A percentile compares a stretch with the other conserved stretches of the same genome.
Conservation (phyloP, 2,888 invertebrate genomes). For the Xylocampa areola region DNA sequence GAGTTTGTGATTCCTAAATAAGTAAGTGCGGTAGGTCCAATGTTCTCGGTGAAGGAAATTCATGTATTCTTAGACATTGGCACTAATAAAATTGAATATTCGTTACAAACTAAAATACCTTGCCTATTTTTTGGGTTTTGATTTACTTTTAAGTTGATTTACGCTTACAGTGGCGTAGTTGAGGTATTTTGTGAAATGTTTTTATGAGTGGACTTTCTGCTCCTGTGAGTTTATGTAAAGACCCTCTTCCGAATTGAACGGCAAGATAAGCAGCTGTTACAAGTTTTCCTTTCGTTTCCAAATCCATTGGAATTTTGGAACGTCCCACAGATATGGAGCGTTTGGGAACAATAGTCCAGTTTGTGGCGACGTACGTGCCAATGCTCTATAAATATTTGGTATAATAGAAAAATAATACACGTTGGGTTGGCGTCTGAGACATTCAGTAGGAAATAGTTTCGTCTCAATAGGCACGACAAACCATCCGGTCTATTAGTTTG, state of each 20-base stretch:
- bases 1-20: neutral
- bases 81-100: too few relatives aligned
- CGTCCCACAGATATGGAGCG: conserved; percentile 35
- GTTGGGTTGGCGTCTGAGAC: conserved; percentile 14
- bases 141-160: neutral
- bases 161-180: neutral
- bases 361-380: conserved; percentile 45
- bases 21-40: conserved; percentile 18
- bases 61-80: too few relatives aligned
- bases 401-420: conserved; percentile 48
- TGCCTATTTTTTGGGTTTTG: neutral
- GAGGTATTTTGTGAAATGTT: neutral
- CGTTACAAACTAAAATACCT: too few relatives aligned
- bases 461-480: too few relatives aligned
- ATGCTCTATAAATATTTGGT: conserved; percentile 40
- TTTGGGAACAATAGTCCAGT: conserved; percentile 46
- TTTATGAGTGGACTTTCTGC: conserved; percentile 34
- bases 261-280: conserved; percentile 54
- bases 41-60: too few relatives aligned
- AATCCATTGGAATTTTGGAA: conserved; percentile 39
- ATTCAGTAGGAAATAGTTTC: conserved; percentile 4
- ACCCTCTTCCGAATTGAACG: conserved; percentile 44
- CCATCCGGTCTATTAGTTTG: too few relatives aligned
- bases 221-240: neutral
- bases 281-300: conserved; percentile 49